Percentiles rank a stretch among this genome's conserved stretches.
These are phyloP conservation scores for Simalia tracyae DNA, from an alignment of 2,797 vertebrate species.

Conservation along the genomic window DNA sequence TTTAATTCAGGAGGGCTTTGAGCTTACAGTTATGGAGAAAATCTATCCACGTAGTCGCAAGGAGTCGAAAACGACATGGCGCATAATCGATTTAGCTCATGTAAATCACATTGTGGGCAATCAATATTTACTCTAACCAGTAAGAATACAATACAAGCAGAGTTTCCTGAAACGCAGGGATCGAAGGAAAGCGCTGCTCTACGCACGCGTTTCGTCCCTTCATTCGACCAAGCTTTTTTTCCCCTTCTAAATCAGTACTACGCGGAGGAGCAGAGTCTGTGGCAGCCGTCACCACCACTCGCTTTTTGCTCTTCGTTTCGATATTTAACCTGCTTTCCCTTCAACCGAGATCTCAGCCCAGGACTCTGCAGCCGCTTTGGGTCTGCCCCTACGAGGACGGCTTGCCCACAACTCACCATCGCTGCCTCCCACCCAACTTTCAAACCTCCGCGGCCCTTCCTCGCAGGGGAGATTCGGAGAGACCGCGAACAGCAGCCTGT, in stretches of 20 bases:
- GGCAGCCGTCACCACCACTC: background rate
- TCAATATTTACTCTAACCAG: background rate
- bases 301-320: background rate
- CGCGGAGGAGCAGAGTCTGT: background rate
- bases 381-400: no score
- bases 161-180: background rate
- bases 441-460: background rate
- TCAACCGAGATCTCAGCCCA: background rate
- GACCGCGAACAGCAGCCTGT: background rate
- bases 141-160: background rate
- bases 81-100: background rate
- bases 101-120: background rate
- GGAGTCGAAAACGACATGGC: background rate
- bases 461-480: background rate
- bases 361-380: background rate
- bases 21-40: background rate
- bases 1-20: background rate
- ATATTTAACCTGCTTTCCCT: background rate
- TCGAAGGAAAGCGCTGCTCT: background rate
- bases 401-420: background rate
- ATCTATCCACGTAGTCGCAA: background rate
- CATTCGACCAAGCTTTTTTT: background rate
- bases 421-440: conserved; percentile 10
- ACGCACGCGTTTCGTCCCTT: background rate
- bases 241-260: background rate